Base-by-base conservation (phyloP, 23 tunicate genomes). In the Phallusia fumigata region DNA sequence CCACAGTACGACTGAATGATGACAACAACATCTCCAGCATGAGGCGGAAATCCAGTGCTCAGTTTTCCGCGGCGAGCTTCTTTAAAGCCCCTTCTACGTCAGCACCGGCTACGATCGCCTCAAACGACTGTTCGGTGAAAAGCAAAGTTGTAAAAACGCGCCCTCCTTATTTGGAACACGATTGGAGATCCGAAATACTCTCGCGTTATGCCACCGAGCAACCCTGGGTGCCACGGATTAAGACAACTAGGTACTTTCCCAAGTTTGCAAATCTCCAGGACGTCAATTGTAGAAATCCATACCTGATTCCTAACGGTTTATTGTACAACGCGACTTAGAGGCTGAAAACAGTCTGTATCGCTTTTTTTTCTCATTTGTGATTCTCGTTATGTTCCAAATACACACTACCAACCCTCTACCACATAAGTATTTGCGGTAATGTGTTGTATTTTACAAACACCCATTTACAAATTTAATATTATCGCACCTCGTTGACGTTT, bases 61-160 rank as follows among this genome's bases (percentile, higher is more conserved):
- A 58, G 16, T 32, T 77, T 58, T 58, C 69, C 15, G 69, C 81
- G 26, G 33, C 32, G 13, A 79, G 35, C 18, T 35, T 19, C n/a
- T 52, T 86, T 22, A 36, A 35, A 36, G 28, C 85, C 21, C 75
- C 88, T 21, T 91, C 96, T 36, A 34, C 79, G 40, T 82, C 91
- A 34, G 91, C 97, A 0, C 91, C 97, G 16, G 97, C 97, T 28
- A 92, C 97, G 21, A 80, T 79, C 2, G 97, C 87, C 21, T 83
- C 92, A 58, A 88, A 88, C 35, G 83, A 79, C 35, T 77, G 77
- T 31, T 16, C 84, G 75, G 18, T 64, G 52, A 49, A 35, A 33
- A 21, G 65, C 1, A 69, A 64, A 64, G 32, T 35, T n/a, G 77
- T 44, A 26, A 36, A 30, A 13, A 49, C 72, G 32, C n/a, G 44